These are phyloP conservation scores for Myotis vivesi DNA, from an alignment of 2,797 vertebrate genomes.

Conservation along the genomic window DNA sequence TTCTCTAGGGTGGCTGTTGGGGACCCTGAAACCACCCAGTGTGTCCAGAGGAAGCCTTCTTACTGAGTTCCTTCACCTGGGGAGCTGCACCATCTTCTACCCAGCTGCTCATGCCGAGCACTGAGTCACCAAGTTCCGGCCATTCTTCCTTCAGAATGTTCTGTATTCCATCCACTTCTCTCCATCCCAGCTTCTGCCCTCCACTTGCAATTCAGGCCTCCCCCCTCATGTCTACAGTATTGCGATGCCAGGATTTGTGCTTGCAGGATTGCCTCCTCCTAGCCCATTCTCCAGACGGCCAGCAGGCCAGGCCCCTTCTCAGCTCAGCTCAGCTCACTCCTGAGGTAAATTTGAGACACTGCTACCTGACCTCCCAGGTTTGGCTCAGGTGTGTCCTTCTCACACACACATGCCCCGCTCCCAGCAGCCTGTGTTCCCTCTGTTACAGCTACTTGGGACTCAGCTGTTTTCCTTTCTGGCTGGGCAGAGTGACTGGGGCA, in stretches of 20 bases:
- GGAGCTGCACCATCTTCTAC: neutral
- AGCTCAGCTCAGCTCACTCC: neutral
- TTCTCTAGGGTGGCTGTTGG: fast-evolving
- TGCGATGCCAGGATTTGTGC: fast-evolving
- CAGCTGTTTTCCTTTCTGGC: neutral
- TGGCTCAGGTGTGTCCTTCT: neutral
- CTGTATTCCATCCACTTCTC: neutral
- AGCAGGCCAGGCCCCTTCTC: neutral
- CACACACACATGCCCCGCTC: neutral
- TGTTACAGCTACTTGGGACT: neutral
- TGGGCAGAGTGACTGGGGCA: neutral
- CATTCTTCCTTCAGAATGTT: neutral
- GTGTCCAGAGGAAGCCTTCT: neutral
- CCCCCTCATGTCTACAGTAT: neutral
- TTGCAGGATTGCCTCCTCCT: neutral
- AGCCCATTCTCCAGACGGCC: fast-evolving
- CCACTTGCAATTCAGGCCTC: neutral
- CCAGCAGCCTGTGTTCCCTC: neutral
- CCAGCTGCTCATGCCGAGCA: neutral
- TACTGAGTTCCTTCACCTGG: neutral
- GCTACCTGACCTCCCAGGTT: neutral
- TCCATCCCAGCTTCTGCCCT: neutral
- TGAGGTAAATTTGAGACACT: neutral
- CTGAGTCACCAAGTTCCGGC: neutral
- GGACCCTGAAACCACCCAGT: too few relatives aligned